phyloP scores from a whole-genome alignment of 2,113 vertebrate species.

The Thomomys bottae region DNA sequence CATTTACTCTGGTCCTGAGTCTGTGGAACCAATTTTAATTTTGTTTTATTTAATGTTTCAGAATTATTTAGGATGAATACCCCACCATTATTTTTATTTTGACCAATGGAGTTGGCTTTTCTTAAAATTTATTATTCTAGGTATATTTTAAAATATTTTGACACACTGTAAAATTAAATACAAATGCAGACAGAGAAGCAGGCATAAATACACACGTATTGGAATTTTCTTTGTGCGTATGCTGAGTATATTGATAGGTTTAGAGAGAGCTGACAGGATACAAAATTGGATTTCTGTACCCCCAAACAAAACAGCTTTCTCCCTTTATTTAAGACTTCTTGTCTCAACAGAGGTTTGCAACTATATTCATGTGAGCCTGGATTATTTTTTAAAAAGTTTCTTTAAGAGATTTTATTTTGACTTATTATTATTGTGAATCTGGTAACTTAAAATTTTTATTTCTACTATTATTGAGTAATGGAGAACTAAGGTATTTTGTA shows the following conservation, averaged over 20 bases:
- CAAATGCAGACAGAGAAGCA: background rate
- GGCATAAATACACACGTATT: background rate
- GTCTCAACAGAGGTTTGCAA: background rate
- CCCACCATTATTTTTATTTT: background rate
- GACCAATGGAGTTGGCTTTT: background rate
- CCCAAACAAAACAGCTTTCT: background rate
- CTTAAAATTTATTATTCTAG: slow-evolving; percentile 16
- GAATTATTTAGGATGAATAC: background rate
- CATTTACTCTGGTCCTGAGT: background rate
- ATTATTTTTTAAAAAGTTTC: slow-evolving; percentile 11
- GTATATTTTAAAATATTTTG: slow-evolving; percentile 35
- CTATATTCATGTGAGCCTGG: background rate
- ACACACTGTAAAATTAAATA: background rate
- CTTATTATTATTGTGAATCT: background rate
- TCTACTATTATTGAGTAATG: background rate
- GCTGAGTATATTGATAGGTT: slow-evolving; percentile 6
- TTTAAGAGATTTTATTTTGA: background rate
- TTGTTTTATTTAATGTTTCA: background rate
- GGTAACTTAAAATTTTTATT: slow-evolving; percentile 11
- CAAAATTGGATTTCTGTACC: background rate
- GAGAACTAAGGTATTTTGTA: background rate
- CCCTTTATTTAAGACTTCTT: slow-evolving; percentile 18
- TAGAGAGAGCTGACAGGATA: background rate
- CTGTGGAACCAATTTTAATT: background rate
- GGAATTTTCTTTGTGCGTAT: background rate